Evolutionary conservation across 2,797 vertebrate species (phyloP).

Genomic region (Labroides dimidiatus): DNA sequence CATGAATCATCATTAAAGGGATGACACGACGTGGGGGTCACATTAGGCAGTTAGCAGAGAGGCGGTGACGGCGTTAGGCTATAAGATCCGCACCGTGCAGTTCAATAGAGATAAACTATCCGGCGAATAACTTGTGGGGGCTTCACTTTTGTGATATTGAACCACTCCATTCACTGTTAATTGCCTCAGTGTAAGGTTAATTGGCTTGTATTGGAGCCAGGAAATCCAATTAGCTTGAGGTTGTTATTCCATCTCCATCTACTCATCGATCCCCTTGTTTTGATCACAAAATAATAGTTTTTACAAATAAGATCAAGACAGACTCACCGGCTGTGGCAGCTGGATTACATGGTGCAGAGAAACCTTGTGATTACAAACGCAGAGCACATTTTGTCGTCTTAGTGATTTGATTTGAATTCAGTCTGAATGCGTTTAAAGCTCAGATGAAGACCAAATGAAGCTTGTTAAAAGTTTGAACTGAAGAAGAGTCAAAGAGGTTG

Average conservation of each 20-base stretch:
- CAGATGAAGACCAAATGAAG: slow-evolving; percentile 32
- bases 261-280: slow-evolving; percentile 76
- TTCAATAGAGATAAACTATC: slow-evolving; percentile 75
- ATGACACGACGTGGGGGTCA: slow-evolving; percentile 60
- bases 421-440: slow-evolving; percentile 20
- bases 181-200: slow-evolving; percentile 83
- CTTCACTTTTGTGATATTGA: slow-evolving; percentile 76
- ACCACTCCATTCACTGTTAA: slow-evolving; percentile 79
- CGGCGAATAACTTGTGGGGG: slow-evolving; percentile 66
- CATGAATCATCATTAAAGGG: slow-evolving; percentile 78
- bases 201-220: slow-evolving; percentile 80
- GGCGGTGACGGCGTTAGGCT: slow-evolving; percentile 30
- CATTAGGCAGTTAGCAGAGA: slow-evolving; percentile 47
- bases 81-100: slow-evolving; percentile 49
- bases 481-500: slow-evolving; percentile 15
- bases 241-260: slow-evolving; percentile 73
- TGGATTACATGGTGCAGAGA: slow-evolving; percentile 19
- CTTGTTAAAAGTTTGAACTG: slow-evolving; percentile 41
- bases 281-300: slow-evolving; percentile 75
- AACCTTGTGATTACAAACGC: slow-evolving; percentile 5
- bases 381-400: slow-evolving; percentile 17
- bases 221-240: slow-evolving; percentile 77
- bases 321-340: slow-evolving; percentile 30
- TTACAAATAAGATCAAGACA: slow-evolving; percentile 61
- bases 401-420: slow-evolving; percentile 38